Base-by-base conservation (phyloP, 2,113 vertebrate genomes). In the Sminthopsis crassicaudata region DNA sequence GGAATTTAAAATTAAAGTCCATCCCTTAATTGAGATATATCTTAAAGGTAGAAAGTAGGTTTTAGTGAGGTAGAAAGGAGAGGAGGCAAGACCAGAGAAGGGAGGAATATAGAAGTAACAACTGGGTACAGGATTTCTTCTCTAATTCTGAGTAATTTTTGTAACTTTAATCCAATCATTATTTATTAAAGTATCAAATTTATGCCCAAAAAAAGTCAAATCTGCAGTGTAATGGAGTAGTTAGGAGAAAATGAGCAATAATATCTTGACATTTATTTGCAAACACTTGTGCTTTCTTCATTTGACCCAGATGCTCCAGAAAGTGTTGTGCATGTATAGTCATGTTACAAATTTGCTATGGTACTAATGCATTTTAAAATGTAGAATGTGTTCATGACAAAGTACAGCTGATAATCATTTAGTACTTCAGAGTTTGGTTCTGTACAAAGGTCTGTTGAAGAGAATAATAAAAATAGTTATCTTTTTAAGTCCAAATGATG, bases 281-380 rank as follows among this genome's bases (percentile, higher is more conserved):
- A 94, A 51, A 12, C 53, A 23, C n/a, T 92, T 90, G 8, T 76
- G 48, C 90, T 53, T 96, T 97, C 90, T 96, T 97, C 53, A 90
- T 96, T 94, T 91, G 92, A 84, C 94, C 48, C 54, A 94, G 27
- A 90, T 94, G 26, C 30, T 30, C 46, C 30, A 52, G 90, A 92
- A 25, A 95, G 89, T 84, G 76, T 46, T 46, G 52, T 55, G 7
- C 30, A 88, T 76, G 51, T 55, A 46, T 6, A 9, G 48, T 46
- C 19, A 94, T 93, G 53, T 48, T 90, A 91, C 84, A 94, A 67
- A 27, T 50, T 90, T 53, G 30, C 0, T 2, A 55, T 3, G 42
- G 88, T 91, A 51, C 22, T 76, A 48, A 92, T 30, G 19, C 36
- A 91, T 96, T 93, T 94, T 91, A 95, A 94, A 92, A 93, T 53